Conservation (phyloP, 2,113 vertebrate genomes). For the Eptesicus fuscus region DNA sequence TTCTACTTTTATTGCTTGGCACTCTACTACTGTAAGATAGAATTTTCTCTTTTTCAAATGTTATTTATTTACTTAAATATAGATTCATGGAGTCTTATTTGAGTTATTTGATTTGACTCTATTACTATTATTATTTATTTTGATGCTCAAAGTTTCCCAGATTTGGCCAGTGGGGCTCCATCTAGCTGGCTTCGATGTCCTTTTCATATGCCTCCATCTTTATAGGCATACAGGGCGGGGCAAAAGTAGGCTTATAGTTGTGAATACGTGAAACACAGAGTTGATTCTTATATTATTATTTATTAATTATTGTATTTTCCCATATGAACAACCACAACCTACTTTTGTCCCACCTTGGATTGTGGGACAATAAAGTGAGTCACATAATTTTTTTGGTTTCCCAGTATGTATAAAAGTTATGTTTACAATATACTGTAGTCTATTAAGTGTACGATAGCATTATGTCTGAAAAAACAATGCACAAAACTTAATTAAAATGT, state of each 20-base stretch:
- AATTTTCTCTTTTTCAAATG: background rate
- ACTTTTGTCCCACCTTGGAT: background rate
- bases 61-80: background rate
- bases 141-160: background rate
- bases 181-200: background rate
- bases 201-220: background rate
- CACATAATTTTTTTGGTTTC: background rate
- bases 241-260: background rate
- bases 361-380: background rate
- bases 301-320: background rate
- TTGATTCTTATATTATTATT: background rate
- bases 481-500: background rate
- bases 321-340: background rate
- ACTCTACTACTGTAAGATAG: background rate
- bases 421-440: background rate
- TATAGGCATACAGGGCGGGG: background rate
- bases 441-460: background rate
- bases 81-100: background rate
- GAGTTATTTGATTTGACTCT: background rate
- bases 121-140: background rate
- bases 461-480: background rate
- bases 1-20: background rate
- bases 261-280: background rate
- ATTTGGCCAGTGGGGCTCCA: background rate
- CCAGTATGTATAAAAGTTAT: background rate